A percentile compares a stretch with the other conserved stretches of the same genome.
phyloP scores from a whole-genome alignment of 2,797 vertebrate genomes.

The Sorex maritimensis region DNA sequence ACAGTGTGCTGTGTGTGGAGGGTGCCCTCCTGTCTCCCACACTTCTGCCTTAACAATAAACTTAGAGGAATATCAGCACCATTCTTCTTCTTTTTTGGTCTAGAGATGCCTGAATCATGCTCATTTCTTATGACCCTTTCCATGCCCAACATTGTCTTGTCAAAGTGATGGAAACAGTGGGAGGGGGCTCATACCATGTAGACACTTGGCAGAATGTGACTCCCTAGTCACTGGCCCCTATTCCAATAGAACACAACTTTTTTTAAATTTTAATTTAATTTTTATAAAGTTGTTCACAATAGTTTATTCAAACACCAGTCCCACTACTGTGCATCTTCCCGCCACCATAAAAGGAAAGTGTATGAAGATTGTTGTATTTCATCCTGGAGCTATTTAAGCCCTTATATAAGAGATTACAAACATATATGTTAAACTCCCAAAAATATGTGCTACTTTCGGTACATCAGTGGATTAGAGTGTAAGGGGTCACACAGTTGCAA shows the following conservation, averaged over 20 bases:
- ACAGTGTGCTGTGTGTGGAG: conserved; percentile 45
- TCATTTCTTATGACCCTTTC: not conserved
- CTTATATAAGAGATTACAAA: no score
- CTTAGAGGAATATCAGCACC: conserved; percentile 81
- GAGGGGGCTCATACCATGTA: not conserved
- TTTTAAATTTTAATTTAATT: no score
- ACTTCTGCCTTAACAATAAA: conserved; percentile 88
- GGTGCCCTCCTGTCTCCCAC: conserved; percentile 77
- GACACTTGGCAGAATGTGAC: not conserved
- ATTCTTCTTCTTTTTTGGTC: conserved; percentile 56
- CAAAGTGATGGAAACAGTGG: not conserved
- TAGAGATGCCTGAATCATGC: not conserved
- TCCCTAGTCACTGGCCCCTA: not conserved
- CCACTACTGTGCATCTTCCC: no score
- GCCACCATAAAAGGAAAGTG: no score
- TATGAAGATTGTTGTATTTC: no score
- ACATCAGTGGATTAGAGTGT: no score
- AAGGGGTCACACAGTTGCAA: no score
- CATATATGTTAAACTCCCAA: no score
- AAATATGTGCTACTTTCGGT: no score
- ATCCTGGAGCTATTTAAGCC: no score
- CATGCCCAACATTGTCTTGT: not conserved
- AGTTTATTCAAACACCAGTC: no score
- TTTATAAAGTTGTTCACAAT: no score
- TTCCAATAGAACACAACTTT: not conserved